Evolutionary conservation across 2,797 vertebrate species (phyloP).

Genomic region (Falco novaeseelandiae): DNA sequence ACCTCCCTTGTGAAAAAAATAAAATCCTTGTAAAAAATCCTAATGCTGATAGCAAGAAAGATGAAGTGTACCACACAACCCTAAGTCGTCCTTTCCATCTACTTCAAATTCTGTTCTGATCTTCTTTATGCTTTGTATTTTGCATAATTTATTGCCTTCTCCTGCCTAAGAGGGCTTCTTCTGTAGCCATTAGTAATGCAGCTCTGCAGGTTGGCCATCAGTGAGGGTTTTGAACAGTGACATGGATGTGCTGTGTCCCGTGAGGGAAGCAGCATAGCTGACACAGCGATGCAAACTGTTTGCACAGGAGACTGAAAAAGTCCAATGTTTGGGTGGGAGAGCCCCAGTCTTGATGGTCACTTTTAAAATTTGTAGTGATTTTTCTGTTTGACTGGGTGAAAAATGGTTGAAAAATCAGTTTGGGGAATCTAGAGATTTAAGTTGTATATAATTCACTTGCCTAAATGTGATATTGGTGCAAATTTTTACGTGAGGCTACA

Average conservation of each 20-base stretch:
- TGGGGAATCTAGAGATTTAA: neutral
- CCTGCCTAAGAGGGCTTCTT: neutral
- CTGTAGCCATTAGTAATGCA: neutral
- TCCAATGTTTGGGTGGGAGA: neutral
- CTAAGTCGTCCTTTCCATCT: neutral
- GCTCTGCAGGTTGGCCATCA: neutral
- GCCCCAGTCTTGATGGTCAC: neutral
- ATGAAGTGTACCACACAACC: neutral
- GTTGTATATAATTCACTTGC: neutral
- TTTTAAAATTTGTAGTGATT: neutral
- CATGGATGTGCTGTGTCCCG: neutral
- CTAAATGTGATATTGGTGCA: neutral
- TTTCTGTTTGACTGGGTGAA: neutral
- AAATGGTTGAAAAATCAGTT: neutral
- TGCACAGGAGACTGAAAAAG: neutral
- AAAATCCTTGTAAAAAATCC: neutral
- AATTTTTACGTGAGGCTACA: neutral
- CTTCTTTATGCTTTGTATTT: neutral
- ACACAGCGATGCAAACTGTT: neutral
- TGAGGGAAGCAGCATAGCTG: rapidly evolving
- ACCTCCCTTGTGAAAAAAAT: neutral
- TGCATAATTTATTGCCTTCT: neutral
- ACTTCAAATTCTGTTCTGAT: neutral
- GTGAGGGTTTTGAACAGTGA: neutral
- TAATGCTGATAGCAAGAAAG: neutral